phyloP scores from a whole-genome alignment of 92 coral and sea anemone species.

The Siderastrea siderea region DNA sequence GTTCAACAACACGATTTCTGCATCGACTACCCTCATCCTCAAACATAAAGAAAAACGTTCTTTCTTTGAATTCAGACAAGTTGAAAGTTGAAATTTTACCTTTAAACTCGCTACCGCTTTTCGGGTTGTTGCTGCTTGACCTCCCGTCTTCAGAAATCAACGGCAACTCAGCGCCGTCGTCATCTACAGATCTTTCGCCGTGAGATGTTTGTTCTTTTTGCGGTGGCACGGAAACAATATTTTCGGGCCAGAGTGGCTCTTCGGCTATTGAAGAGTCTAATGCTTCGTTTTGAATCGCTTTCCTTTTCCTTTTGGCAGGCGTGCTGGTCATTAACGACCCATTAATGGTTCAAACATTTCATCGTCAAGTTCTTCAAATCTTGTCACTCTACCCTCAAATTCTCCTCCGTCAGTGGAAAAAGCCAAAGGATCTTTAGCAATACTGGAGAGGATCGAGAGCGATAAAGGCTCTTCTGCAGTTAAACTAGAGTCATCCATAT shows the following conservation, averaged over 20 bases:
- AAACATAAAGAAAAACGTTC: conserved; percentile 34
- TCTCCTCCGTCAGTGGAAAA: not conserved
- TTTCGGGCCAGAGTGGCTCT: conserved; percentile 26
- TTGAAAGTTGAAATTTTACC: conserved; percentile 30
- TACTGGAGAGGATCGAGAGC: conserved; percentile 29
- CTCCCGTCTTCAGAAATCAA: not conserved
- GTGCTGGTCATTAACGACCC: conserved; percentile 11
- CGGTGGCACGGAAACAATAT: not conserved
- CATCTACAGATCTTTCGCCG: conserved; percentile 7
- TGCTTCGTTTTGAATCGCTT: not conserved
- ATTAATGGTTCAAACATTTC: conserved; percentile 14
- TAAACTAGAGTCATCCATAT: conserved; percentile 23
- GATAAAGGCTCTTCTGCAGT: conserved; percentile 29
- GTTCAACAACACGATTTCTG: conserved; percentile 20
- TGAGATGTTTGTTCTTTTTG: not conserved
- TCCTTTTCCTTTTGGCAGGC: conserved; percentile 25
- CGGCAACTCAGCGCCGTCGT: not conserved
- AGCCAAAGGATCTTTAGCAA: conserved; percentile 26
- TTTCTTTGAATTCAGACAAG: conserved; percentile 15
- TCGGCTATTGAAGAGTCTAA: conserved; percentile 21
- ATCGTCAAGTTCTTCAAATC: not conserved
- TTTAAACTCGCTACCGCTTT: not conserved
- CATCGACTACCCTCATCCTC: conserved; percentile 19
- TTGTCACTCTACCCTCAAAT: not conserved
- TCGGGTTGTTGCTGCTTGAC: not conserved